These are phyloP conservation scores for Drosophila vallismaia DNA, from an alignment of 2,888 invertebrate genomes.

Conservation along the genomic window DNA sequence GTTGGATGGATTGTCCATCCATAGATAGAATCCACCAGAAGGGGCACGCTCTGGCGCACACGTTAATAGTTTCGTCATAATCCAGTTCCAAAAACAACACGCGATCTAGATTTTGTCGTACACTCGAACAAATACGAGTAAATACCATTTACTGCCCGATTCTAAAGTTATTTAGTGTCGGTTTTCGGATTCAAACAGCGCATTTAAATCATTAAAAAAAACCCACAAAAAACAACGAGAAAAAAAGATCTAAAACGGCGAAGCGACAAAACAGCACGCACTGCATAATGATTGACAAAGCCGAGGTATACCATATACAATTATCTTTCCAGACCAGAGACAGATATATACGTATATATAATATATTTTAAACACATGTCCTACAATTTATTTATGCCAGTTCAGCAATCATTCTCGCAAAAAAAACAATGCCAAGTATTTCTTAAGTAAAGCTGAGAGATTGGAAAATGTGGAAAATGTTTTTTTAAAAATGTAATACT, in stretches of 20 bases:
- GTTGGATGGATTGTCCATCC: not conserved
- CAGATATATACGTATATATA: not conserved
- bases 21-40: slow-evolving; percentile 35
- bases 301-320: slow-evolving; percentile 23
- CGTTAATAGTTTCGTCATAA: slow-evolving; percentile 70
- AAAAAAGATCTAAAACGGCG: slow-evolving; percentile 43
- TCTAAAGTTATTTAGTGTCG: slow-evolving; percentile 31
- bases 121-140: not conserved
- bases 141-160: slow-evolving; percentile 36
- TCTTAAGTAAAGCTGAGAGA: not conserved
- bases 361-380: slow-evolving; percentile 27
- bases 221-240: slow-evolving; percentile 38
- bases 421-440: slow-evolving; percentile 4
- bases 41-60: slow-evolving; percentile 66
- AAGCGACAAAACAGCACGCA: slow-evolving; percentile 58
- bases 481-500: not conserved
- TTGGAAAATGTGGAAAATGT: not conserved
- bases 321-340: slow-evolving; percentile 12
- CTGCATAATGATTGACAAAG: slow-evolving; percentile 63
- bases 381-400: slow-evolving; percentile 22
- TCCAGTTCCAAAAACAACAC: slow-evolving; percentile 30
- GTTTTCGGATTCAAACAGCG: slow-evolving; percentile 59
- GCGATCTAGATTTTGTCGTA: slow-evolving; percentile 58
- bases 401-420: slow-evolving; percentile 3
- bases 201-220: slow-evolving; percentile 58